Conservation (phyloP, 2,888 invertebrate species). For the Perithous albicinctus region DNA sequence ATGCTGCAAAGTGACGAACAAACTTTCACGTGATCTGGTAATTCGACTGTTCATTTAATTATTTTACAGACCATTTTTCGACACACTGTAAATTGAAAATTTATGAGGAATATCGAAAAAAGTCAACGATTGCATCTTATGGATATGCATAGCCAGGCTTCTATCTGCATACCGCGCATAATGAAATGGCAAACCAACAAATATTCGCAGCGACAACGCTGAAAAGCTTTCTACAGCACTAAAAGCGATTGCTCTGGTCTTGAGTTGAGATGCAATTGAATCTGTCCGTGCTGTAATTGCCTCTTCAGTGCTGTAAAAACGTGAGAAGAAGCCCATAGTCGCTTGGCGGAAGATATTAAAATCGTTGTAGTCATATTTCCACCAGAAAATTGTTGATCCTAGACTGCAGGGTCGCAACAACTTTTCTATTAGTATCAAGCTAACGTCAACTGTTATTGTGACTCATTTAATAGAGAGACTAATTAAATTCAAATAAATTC, state of each 20-base stretch:
- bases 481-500: not conserved
- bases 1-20: not conserved
- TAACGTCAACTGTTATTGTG: not conserved
- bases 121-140: slow-evolving; percentile 10
- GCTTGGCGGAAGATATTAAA: slow-evolving; percentile 10
- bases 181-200: slow-evolving; percentile 32
- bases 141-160: slow-evolving; percentile 38
- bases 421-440: not conserved
- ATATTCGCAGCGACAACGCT: slow-evolving; percentile 6
- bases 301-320: slow-evolving; percentile 37
- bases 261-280: slow-evolving; percentile 55
- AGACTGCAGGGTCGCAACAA: not conserved
- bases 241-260: slow-evolving; percentile 48
- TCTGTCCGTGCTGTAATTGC: slow-evolving; percentile 47
- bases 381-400: not conserved
- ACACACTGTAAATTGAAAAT: slow-evolving; percentile 3
- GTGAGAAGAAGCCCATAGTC: slow-evolving; percentile 19
- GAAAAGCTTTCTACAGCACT: not conserved
- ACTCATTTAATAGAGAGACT: not conserved
- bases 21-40: not conserved
- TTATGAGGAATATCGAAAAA: not conserved
- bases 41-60: not conserved
- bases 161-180: slow-evolving; percentile 35
- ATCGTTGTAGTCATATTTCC: slow-evolving; percentile 31
- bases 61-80: not conserved